Base-by-base conservation (phyloP, 2,888 invertebrate species). In the Drosophila mimica region DNA sequence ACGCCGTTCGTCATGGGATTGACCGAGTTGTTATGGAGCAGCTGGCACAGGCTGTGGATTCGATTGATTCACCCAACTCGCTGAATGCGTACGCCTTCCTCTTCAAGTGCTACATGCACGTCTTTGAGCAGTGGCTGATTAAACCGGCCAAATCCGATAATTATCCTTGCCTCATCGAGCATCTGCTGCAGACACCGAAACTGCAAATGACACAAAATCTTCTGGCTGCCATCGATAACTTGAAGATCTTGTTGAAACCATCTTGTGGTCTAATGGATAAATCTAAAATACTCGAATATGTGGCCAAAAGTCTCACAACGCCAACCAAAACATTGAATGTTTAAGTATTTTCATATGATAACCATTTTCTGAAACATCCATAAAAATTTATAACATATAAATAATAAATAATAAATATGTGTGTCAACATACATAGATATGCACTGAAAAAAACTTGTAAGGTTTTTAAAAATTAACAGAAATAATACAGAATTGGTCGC, bases 61-160 rank as follows among this genome's bases (percentile, higher is more conserved):
- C 2, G 1, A 1, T 31, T 4, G 4, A 15, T 6, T 6, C 57
- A 0, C 0, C 2, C 0, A 31, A 20, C 8, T 43, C 62, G 0
- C 11, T 31, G 0, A 2, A 38, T 15, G 72, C 54, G 1, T 72
- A 72, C 25, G 25, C 5, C 0, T 72, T 59, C 11, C 0, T 68
- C 0, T 68, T 78, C n/a, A 77, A 60, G 28, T 65, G 67, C 33
- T 78, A 71, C 7, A 77, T 78, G 77, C 38, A 40, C 0, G 64
- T 59, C 2, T 56, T 80, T 11, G 5, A 48, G 4, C 34, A 30
- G n/a, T 33, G 48, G 4, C 7, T 76, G 3, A 67, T 76, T 34
- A 28, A 11, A 1, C 51, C 40, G 1, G 40, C 67, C 0, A 31
- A 25, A 17, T 1, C 25, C 7, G 13, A 33, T 0, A 49, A 60